These are phyloP conservation scores for Chlorospingus semifuscus DNA, from an alignment of 2,797 vertebrate species.

Conservation along the genomic window DNA sequence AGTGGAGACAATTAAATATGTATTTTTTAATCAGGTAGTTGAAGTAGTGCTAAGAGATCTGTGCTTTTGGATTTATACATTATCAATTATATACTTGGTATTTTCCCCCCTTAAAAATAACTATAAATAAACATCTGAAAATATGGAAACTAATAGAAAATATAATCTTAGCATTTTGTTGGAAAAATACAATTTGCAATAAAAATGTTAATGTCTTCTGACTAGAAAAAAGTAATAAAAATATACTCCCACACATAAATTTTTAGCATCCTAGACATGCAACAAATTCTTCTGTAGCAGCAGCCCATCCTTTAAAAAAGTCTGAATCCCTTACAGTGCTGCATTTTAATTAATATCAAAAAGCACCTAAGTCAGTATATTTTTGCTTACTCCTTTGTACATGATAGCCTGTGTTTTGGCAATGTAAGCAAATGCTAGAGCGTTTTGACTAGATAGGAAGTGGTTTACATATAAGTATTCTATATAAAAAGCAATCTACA, in stretches of 20 bases:
- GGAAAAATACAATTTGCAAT: not conserved
- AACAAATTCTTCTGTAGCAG: not conserved
- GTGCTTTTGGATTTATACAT: not conserved
- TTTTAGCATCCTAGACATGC: not conserved
- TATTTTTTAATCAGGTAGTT: not conserved
- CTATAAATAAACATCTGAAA: not conserved
- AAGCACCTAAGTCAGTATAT: slow-evolving; percentile 36
- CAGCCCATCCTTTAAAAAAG: not conserved
- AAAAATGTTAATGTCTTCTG: not conserved
- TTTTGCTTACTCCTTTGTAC: slow-evolving; percentile 3
- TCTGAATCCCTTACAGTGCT: not conserved
- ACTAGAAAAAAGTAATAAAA: not conserved
- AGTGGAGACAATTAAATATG: not conserved
- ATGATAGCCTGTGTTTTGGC: not conserved
- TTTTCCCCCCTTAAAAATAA: not conserved
- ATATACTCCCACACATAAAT: not conserved
- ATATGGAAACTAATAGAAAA: not conserved
- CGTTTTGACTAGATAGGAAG: slow-evolving; percentile 26
- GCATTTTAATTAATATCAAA: slow-evolving; percentile 29
- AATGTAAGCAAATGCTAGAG: slow-evolving; percentile 26
- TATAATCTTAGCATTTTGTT: not conserved
- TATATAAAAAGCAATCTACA: slow-evolving; percentile 3
- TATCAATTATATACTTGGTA: not conserved
- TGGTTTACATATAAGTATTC: slow-evolving; percentile 14
- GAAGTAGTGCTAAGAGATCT: not conserved